phyloP scores from a whole-genome alignment of 2,888 invertebrate species.

The Arctia plantaginis region DNA sequence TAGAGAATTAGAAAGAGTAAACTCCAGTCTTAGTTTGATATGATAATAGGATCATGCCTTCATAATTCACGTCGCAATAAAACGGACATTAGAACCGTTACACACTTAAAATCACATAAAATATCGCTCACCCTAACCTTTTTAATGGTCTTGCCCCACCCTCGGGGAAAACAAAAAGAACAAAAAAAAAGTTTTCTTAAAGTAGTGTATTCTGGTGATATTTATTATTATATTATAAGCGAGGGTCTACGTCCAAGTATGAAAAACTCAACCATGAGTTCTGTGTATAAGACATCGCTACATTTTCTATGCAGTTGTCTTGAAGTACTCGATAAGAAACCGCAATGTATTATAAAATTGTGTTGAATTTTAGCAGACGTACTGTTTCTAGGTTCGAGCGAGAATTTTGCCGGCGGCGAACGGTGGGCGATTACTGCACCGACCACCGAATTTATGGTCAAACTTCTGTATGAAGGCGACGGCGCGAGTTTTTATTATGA shows the following conservation, averaged over 20 bases:
- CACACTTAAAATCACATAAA: slow-evolving; percentile 86
- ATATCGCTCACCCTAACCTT: slow-evolving; percentile 81
- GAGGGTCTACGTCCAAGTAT: slow-evolving; percentile 51
- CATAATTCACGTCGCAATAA: slow-evolving; percentile 73
- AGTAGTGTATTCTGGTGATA: slow-evolving; percentile 81
- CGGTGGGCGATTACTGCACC: slow-evolving; percentile 73
- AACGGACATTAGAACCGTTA: slow-evolving; percentile 79
- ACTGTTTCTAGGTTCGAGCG: slow-evolving; percentile 66
- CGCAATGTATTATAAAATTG: slow-evolving; percentile 30
- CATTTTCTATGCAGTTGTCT: slow-evolving; percentile 12
- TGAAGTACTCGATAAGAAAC: neutral
- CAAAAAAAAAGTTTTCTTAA: slow-evolving; percentile 75
- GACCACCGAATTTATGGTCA: slow-evolving; percentile 87
- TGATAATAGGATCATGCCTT: slow-evolving; percentile 46
- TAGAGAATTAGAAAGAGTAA: neutral
- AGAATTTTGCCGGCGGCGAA: slow-evolving; percentile 76
- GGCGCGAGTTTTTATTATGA: slow-evolving; percentile 87
- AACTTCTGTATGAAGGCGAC: slow-evolving; percentile 84
- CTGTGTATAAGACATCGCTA: slow-evolving; percentile 28
- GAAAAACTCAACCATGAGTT: slow-evolving; percentile 25
- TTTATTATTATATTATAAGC: slow-evolving; percentile 85
- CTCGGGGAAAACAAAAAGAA: slow-evolving; percentile 76
- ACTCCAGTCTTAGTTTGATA: neutral
- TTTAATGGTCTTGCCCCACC: slow-evolving; percentile 82
- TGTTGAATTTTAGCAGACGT: slow-evolving; percentile 22